phyloP scores from a whole-genome alignment of 2,888 invertebrate genomes.

The Pandemis cinnamomeana region DNA sequence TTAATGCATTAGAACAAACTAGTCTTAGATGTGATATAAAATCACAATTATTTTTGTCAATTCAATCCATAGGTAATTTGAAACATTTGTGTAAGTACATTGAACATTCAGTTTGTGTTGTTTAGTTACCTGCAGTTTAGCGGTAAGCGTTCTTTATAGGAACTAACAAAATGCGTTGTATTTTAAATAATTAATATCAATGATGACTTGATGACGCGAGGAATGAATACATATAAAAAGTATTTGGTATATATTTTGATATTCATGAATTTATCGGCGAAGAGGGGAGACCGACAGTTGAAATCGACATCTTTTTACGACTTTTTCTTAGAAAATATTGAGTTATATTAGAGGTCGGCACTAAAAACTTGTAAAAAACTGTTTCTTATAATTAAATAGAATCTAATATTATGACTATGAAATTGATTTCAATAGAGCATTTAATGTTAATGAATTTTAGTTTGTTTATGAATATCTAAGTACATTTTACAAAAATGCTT shows the following conservation, averaged over 20 bases:
- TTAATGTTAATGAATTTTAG: conserved; percentile 61
- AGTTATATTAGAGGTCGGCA: conserved; percentile 70
- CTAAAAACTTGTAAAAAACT: conserved; percentile 67
- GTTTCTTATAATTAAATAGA: conserved; percentile 65
- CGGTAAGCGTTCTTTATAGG: conserved; percentile 61
- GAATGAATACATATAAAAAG: conserved; percentile 56
- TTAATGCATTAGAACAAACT: conserved; percentile 62
- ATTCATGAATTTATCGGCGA: conserved; percentile 76
- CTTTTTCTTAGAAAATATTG: conserved; percentile 35
- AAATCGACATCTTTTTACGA: conserved; percentile 55
- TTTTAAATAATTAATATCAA: conserved; percentile 67
- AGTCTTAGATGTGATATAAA: conserved; percentile 60
- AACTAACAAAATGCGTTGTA: conserved; percentile 56
- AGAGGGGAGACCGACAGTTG: conserved; percentile 58
- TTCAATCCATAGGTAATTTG: conserved; percentile 27
- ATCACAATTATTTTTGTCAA: conserved; percentile 39
- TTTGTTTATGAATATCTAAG: conserved; percentile 39
- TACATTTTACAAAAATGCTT: conserved; percentile 52
- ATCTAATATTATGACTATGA: conserved; percentile 65
- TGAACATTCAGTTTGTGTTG: conserved; percentile 22
- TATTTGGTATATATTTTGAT: conserved; percentile 81
- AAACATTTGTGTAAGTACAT: conserved; percentile 23
- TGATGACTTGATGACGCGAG: conserved; percentile 59
- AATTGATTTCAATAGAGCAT: conserved; percentile 67
- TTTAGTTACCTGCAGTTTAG: conserved; percentile 64